Evolutionary conservation across 1,140 invertebrate species (phyloP), one percentile per base, ranked within the genome.

Genomic region (Heterodera schachtii): DNA sequence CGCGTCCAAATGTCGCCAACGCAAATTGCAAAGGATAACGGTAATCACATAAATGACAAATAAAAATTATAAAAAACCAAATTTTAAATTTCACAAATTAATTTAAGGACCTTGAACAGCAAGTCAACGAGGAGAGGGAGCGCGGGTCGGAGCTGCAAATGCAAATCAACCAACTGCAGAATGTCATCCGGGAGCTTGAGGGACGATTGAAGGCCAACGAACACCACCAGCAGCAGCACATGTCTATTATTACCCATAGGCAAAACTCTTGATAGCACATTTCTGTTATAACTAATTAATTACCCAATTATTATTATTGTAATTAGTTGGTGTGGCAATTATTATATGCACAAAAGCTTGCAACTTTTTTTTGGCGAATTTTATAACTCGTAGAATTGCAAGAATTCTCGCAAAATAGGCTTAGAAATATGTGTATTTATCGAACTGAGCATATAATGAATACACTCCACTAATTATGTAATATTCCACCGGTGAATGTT

Each of bases 11-110:
- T 78, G 76, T 67, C 21, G 76, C 31, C 76, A 78, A 67, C 66
- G 76, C 16, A 78, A 78, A 44, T 64, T 78, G 66, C 76, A 78
- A n/a, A 78, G 76, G 69, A 78, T 78, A 69, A n/a, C n/a, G n/a
- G n/a, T n/a, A n/a, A n/a, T n/a, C n/a, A n/a, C n/a, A n/a, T n/a
- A n/a, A n/a, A n/a, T n/a, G n/a, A n/a, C n/a, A 43, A 9, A 64
- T 78, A 60, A 60, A 49, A 49, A 75, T 47, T 11, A 31, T 75
- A 43, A 43, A 3, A 73, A 16, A 73, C n/a, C 46, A 73, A 47
- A 19, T 21, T 73, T 73, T 73, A 9, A 13, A 19, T 5, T 31
- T 47, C 46, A 49, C 52, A 60, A 41, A 57, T 13, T 16, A 46
- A n/a, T 16, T 3, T 9, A 13, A 78, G 76, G 76, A 78, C 64